These are phyloP conservation scores for Macaria liturata DNA, from an alignment of 2,888 invertebrate genomes.

Conservation along the genomic window DNA sequence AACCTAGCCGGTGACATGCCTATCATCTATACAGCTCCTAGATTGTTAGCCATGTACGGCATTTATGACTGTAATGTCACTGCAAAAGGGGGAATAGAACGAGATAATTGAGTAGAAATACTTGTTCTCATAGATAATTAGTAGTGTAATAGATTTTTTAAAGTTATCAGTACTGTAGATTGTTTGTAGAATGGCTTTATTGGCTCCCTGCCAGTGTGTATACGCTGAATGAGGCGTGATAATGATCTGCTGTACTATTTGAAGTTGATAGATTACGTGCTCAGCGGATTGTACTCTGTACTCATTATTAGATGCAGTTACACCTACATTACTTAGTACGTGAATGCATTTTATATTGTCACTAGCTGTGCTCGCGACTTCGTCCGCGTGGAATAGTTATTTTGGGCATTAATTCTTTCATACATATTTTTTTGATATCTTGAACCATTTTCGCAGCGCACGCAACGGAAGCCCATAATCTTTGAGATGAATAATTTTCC, in stretches of 20 bases:
- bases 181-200: slow-evolving; percentile 18
- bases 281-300: neutral
- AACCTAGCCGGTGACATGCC: slow-evolving; percentile 29
- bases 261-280: slow-evolving; percentile 2
- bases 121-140: slow-evolving; percentile 52
- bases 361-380: no score
- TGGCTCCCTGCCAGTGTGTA: slow-evolving; percentile 11
- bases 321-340: no score
- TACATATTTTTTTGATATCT: no score
- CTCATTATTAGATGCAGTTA: no score
- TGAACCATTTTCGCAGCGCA: no score
- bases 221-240: slow-evolving; percentile 3
- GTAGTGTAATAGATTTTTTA: slow-evolving; percentile 24
- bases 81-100: slow-evolving; percentile 62
- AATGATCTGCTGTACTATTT: slow-evolving; percentile 1
- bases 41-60: slow-evolving; percentile 47
- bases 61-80: slow-evolving; percentile 60
- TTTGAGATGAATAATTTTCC: no score
- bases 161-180: slow-evolving; percentile 12
- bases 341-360: no score
- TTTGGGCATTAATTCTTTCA: no score
- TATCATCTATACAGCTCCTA: slow-evolving; percentile 44
- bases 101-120: slow-evolving; percentile 46
- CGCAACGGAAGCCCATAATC: no score
- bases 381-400: no score